Conservation (phyloP, 1,140 invertebrate species). For the Lasioglossum albipes region DNA sequence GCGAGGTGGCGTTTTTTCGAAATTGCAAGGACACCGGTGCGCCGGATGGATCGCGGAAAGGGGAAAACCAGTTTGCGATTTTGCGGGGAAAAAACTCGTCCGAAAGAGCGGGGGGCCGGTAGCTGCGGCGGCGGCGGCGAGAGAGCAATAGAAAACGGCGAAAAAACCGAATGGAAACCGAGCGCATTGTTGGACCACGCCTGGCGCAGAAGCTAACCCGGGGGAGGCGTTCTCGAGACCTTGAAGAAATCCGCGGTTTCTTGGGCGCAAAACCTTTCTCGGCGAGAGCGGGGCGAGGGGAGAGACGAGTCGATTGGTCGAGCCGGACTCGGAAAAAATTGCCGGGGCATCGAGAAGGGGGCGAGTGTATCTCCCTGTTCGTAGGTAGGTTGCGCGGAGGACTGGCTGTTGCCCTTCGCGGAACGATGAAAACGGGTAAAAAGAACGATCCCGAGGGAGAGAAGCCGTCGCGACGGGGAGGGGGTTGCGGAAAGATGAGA, state of each 20-base stretch:
- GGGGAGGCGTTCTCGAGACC: constrained; percentile 33
- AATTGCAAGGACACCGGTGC: background rate
- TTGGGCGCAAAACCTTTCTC: constrained; percentile 56
- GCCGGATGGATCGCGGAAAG: background rate
- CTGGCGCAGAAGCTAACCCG: constrained; percentile 12
- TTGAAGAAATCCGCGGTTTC: constrained; percentile 62
- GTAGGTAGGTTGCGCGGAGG: constrained; percentile 15
- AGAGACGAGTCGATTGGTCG: constrained; percentile 62
- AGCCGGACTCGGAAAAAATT: constrained; percentile 42
- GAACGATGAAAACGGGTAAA: constrained; percentile 37
- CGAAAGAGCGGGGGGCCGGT: background rate
- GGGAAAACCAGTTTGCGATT: constrained; percentile 28
- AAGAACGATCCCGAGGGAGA: constrained; percentile 3
- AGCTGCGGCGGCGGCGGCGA: background rate
- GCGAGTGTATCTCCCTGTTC: constrained; percentile 39
- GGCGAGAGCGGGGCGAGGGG: constrained; percentile 40
- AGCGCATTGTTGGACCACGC: constrained; percentile 45
- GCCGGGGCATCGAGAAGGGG: constrained; percentile 48
- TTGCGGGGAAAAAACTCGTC: background rate
- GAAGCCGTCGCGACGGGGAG: background rate
- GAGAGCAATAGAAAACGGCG: background rate
- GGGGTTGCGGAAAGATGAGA: constrained; percentile 33
- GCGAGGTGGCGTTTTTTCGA: background rate
- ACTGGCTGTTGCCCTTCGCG: constrained; percentile 54
- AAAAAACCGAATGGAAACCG: constrained; percentile 10